phyloP scores from a whole-genome alignment of 1,140 invertebrate species.

The Sycobia sp. region DNA sequence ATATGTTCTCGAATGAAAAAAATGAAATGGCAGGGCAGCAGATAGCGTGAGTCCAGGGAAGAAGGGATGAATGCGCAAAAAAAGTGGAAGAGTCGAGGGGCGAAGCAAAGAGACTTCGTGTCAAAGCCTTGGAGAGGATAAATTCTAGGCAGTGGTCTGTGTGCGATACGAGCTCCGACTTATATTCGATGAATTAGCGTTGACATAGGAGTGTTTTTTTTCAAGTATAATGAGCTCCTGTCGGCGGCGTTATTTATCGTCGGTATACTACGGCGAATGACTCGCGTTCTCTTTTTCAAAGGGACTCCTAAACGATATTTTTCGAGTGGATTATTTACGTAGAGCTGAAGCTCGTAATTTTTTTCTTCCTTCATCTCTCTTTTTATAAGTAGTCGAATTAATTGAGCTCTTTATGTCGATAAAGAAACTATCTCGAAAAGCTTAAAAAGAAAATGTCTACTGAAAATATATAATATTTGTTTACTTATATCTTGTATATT shows the following conservation, averaged over 20 bases:
- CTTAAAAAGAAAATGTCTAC: too few species aligned
- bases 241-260: conserved; percentile 24
- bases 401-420: too few species aligned
- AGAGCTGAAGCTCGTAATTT: too few species aligned
- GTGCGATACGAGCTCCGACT: neutral
- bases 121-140: neutral
- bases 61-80: too few species aligned
- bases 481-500: too few species aligned
- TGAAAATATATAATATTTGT: too few species aligned
- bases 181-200: conserved; percentile 22
- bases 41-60: neutral
- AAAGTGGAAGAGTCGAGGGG: too few species aligned
- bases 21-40: conserved; percentile 3
- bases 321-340: neutral
- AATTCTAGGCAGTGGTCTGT: neutral
- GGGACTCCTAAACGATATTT: conserved; percentile 8
- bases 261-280: neutral
- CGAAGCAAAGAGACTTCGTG: neutral
- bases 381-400: too few species aligned
- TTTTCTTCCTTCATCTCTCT: too few species aligned
- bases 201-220: neutral
- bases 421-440: too few species aligned
- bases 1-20: neutral
- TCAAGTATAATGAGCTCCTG: conserved; percentile 18
- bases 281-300: neutral